phyloP scores from a whole-genome alignment of 2,888 invertebrate species.

The Cartodere bifasciata region DNA sequence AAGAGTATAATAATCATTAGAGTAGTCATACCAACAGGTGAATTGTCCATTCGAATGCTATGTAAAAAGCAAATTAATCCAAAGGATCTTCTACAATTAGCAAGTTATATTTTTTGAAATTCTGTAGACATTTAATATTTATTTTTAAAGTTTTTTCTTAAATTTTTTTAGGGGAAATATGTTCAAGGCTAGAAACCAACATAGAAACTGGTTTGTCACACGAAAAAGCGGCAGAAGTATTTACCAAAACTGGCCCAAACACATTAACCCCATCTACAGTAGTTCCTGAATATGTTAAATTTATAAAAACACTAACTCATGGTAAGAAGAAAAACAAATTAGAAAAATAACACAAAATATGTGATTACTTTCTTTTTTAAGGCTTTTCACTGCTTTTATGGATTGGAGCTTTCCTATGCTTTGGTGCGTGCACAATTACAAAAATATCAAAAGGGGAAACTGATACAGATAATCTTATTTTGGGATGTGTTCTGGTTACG shows the following conservation, averaged over 20 bases:
- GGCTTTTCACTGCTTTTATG: slow-evolving; percentile 73
- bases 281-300: slow-evolving; percentile 57
- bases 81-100: too few species aligned
- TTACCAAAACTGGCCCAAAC: slow-evolving; percentile 54
- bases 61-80: too few species aligned
- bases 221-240: slow-evolving; percentile 41
- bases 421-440: slow-evolving; percentile 43
- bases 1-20: too few species aligned
- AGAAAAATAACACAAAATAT: neutral
- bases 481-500: slow-evolving; percentile 49
- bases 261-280: slow-evolving; percentile 59
- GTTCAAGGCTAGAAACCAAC: slow-evolving; percentile 30
- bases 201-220: slow-evolving; percentile 45
- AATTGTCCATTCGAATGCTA: too few species aligned
- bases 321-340: slow-evolving; percentile 16
- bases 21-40: too few species aligned
- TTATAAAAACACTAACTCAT: slow-evolving; percentile 37
- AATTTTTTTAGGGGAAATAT: slow-evolving; percentile 27
- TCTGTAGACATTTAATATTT: too few species aligned
- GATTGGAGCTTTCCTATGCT: slow-evolving; percentile 62
- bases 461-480: slow-evolving; percentile 44
- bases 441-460: slow-evolving; percentile 25
- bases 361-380: slow-evolving; percentile 38
- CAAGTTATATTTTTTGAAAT: too few species aligned
- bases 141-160: too few species aligned